These are phyloP conservation scores for Lagorchestes hirsutus DNA, from an alignment of 2,797 vertebrate genomes.

Conservation along the genomic window DNA sequence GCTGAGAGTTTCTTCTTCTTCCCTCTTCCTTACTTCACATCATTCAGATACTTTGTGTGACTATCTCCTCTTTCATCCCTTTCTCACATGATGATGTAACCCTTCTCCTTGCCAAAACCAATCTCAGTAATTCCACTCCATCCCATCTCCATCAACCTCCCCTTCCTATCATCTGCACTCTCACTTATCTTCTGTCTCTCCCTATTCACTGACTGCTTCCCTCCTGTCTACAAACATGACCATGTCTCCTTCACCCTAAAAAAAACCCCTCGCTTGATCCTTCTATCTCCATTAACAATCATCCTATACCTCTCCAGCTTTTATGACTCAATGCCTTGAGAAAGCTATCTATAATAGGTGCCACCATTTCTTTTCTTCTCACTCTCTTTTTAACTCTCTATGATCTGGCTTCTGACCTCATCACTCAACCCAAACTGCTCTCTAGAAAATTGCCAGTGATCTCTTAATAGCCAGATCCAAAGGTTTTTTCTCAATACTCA, in stretches of 20 bases:
- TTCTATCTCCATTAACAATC: not conserved
- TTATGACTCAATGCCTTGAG: not conserved
- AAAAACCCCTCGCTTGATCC: not conserved
- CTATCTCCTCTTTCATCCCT: not conserved
- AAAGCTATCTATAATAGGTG: not conserved
- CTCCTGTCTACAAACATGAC: not conserved
- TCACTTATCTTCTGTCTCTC: not conserved
- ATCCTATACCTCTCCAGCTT: not conserved
- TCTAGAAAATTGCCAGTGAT: too few species aligned
- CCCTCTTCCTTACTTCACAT: not conserved
- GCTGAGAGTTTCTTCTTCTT: not conserved
- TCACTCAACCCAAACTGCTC: not conserved
- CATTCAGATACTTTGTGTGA: not conserved
- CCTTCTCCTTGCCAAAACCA: not conserved
- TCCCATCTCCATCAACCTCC: too few species aligned
- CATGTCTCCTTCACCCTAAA: not conserved
- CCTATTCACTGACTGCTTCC: not conserved
- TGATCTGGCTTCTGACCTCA: not conserved
- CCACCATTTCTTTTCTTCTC: not conserved
- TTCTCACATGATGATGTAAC: not conserved
- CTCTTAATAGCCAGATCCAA: too few species aligned
- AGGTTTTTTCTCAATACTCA: too few species aligned
- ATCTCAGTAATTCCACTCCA: not conserved
- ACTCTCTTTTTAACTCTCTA: not conserved
- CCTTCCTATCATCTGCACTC: not conserved